phyloP scores from a whole-genome alignment of 2,113 vertebrate genomes.

The Bujurquina vittata region DNA sequence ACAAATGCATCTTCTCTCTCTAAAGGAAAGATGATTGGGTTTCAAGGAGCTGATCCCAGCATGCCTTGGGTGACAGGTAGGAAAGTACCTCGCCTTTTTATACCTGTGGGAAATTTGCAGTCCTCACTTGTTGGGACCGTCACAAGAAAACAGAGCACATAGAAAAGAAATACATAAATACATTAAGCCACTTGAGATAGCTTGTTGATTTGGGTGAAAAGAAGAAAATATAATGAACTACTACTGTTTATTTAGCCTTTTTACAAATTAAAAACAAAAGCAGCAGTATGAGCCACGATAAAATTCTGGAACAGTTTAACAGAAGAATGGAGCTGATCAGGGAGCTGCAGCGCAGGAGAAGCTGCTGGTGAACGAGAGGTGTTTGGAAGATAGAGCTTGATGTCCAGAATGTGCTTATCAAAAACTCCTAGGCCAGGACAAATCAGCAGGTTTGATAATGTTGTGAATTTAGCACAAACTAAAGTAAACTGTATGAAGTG shows the following conservation, averaged over 20 bases:
- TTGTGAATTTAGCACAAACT: background rate
- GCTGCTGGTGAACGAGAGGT: background rate
- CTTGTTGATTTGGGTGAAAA: background rate
- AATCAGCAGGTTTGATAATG: background rate
- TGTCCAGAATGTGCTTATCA: background rate
- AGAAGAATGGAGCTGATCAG: background rate
- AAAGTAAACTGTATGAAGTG: background rate
- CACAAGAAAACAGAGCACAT: conserved; percentile 26
- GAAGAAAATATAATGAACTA: background rate
- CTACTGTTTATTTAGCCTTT: background rate
- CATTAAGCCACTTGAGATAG: background rate
- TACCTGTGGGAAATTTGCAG: conserved; percentile 50
- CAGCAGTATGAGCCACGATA: background rate
- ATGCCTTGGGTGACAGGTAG: conserved; percentile 28
- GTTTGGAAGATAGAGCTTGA: no score
- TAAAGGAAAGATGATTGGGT: conserved; percentile 18
- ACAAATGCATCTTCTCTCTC: background rate
- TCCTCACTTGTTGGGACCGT: conserved; percentile 25
- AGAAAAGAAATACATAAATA: conserved; percentile 14
- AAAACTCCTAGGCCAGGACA: background rate
- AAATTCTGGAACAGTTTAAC: background rate
- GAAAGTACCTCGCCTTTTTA: conserved; percentile 33
- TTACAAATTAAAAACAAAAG: background rate
- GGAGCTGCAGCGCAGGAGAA: background rate
- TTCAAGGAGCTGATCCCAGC: conserved; percentile 36